Evolutionary conservation across 2,888 invertebrate species (phyloP).

Genomic region (Marronus borbonicus): DNA sequence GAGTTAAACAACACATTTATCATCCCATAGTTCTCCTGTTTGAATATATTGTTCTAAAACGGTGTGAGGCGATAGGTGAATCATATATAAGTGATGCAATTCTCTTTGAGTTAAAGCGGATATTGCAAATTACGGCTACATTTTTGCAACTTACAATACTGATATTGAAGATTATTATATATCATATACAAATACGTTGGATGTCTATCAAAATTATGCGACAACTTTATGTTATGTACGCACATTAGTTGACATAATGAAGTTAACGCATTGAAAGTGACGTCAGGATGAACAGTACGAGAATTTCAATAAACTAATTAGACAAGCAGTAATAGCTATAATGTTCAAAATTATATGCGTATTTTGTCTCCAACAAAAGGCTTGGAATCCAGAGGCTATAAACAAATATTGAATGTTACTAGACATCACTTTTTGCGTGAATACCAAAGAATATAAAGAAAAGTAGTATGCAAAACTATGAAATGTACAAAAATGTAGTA

Average conservation of each 20-base stretch:
- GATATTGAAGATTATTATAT: conserved; percentile 2
- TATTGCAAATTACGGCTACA: conserved; percentile 10
- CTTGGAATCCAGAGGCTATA: too few species aligned
- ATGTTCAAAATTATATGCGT: background rate
- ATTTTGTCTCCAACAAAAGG: background rate
- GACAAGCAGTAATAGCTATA: background rate
- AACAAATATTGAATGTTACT: too few species aligned
- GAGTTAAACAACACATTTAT: too few species aligned
- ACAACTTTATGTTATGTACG: too few species aligned
- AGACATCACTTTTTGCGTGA: too few species aligned
- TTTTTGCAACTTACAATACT: conserved; percentile 16
- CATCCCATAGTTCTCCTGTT: background rate
- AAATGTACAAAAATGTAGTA: too few species aligned
- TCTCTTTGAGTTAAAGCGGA: conserved; percentile 25
- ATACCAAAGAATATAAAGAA: too few species aligned
- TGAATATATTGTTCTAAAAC: background rate
- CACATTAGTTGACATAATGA: conserved; percentile 14
- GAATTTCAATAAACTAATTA: conserved; percentile 16
- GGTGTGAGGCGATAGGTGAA: conserved; percentile 2
- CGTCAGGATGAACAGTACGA: background rate
- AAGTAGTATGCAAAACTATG: too few species aligned
- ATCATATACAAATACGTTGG: background rate
- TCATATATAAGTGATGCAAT: conserved; percentile 17
- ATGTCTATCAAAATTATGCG: background rate
- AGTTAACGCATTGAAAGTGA: conserved; percentile 19